These are phyloP conservation scores for Tridacna crocea DNA, from an alignment of 2,888 invertebrate species.

Conservation along the genomic window DNA sequence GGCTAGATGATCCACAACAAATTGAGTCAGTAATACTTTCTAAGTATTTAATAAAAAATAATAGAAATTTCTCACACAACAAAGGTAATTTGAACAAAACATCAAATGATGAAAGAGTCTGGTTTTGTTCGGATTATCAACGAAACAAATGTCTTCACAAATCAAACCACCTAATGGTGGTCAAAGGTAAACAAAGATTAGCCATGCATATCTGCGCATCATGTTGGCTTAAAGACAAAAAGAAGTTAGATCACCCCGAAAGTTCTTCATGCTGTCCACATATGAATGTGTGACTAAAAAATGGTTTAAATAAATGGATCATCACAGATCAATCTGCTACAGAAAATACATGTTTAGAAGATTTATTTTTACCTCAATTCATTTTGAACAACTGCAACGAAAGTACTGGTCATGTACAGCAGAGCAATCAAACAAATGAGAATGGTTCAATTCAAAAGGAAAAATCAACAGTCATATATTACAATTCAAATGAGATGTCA, in stretches of 20 bases:
- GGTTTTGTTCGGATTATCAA: neutral
- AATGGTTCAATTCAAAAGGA: too few species aligned
- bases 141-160: neutral
- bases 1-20: neutral
- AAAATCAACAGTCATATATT: too few species aligned
- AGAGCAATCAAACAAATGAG: too few species aligned
- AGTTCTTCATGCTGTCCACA: slow-evolving; percentile 14
- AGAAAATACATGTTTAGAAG: neutral
- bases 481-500: too few species aligned
- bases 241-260: too few species aligned
- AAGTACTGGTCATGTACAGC: too few species aligned
- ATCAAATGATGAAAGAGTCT: neutral
- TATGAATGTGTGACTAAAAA: slow-evolving; percentile 1
- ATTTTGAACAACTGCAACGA: neutral
- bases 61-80: neutral
- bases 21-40: neutral
- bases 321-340: too few species aligned
- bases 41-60: neutral
- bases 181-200: neutral
- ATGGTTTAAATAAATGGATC: neutral
- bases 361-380: slow-evolving; percentile 11
- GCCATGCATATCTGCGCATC: slow-evolving; percentile 12
- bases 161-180: neutral
- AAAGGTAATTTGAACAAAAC: neutral
- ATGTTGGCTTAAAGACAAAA: slow-evolving; percentile 16